These are phyloP conservation scores for Strigamia transsilvanica DNA, from an alignment of 2,888 invertebrate species.

Conservation along the genomic window DNA sequence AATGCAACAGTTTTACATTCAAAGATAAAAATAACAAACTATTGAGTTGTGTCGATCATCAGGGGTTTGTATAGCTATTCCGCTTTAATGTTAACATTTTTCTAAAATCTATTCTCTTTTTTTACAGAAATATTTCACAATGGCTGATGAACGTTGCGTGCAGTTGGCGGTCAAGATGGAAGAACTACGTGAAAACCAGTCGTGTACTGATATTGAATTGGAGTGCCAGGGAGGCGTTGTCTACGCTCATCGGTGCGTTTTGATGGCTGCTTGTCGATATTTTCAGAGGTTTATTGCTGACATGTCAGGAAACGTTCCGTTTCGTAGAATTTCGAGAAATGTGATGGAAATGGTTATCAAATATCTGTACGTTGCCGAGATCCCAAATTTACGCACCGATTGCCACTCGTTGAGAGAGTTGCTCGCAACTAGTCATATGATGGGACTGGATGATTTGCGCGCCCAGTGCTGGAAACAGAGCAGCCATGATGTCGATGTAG, in stretches of 20 bases:
- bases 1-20: too few relatives aligned
- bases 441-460: background rate
- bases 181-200: background rate
- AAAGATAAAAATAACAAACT: too few relatives aligned
- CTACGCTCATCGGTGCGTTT: background rate
- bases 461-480: background rate
- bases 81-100: too few relatives aligned
- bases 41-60: too few relatives aligned
- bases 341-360: background rate
- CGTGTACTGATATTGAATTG: background rate
- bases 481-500: background rate
- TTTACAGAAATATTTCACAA: too few relatives aligned
- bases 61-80: too few relatives aligned
- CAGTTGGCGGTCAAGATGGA: background rate
- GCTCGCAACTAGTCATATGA: background rate
- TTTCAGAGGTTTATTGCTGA: background rate
- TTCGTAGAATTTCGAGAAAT: background rate
- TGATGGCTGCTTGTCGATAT: background rate
- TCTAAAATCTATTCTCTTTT: too few relatives aligned
- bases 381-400: background rate
- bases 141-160: background rate
- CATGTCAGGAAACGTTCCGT: background rate
- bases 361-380: background rate
- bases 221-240: background rate
- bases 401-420: background rate